Conservation (phyloP, 92 coral and sea anemone genomes). For the Anthopleura xanthogrammica region DNA sequence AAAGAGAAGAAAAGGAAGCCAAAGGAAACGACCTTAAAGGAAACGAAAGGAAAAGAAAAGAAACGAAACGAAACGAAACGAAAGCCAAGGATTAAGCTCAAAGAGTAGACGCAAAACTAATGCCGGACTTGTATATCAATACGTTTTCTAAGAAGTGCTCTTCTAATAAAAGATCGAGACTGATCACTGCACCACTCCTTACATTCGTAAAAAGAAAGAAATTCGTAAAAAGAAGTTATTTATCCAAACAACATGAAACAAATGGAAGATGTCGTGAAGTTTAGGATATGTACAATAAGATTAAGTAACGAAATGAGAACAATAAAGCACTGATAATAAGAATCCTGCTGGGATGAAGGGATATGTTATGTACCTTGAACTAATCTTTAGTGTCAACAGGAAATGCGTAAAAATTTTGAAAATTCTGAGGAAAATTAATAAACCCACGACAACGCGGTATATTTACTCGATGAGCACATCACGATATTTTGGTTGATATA, state of each 20-base stretch:
- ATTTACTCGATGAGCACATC: neutral
- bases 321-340: neutral
- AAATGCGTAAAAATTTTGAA: slow-evolving; percentile 5
- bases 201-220: too few relatives aligned
- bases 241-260: neutral
- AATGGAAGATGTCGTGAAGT: neutral
- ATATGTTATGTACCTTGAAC: neutral
- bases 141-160: too few relatives aligned
- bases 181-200: too few relatives aligned
- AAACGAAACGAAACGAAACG: neutral
- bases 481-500: neutral
- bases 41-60: too few relatives aligned
- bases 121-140: too few relatives aligned
- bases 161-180: too few relatives aligned
- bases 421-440: neutral
- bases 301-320: neutral
- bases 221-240: too few relatives aligned
- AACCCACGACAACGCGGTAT: neutral
- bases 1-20: neutral
- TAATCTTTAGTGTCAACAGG: slow-evolving; percentile 1
- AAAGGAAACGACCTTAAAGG: too few relatives aligned
- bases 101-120: too few relatives aligned
- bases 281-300: neutral
- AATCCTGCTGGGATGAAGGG: neutral
- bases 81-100: neutral